Evolutionary conservation across 2,888 invertebrate species (phyloP), one percentile per base, ranked within the genome.

Genomic region (Platerodrilus igneus): DNA sequence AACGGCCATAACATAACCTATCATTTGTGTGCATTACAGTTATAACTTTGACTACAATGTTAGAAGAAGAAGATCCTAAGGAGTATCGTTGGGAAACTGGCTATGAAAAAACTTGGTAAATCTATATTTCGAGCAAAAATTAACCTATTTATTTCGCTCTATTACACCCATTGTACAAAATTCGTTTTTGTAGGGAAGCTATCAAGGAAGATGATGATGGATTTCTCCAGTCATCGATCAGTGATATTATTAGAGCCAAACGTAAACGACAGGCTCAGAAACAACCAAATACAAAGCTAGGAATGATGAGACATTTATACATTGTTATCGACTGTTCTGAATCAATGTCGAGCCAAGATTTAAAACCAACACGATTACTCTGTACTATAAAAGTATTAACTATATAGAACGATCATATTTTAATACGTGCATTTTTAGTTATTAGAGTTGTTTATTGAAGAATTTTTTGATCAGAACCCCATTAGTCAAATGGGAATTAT

Each of bases 381-480:
- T 91, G 93, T 58, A 83, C 90, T 3, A 63, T 90, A 2, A 95
- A 94, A 77, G 91, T 92, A 64, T n/a, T n/a, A 33, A 35, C 47
- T 29, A 10, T 3, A 14, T n/a, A n/a, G n/a, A n/a, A n/a, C n/a
- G n/a, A n/a, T n/a, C n/a, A n/a, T n/a, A n/a, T n/a, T n/a, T n/a
- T n/a, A n/a, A n/a, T 43, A 22, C 22, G 21, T 42, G 48, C n/a
- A n/a, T 48, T 73, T 78, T 50, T 64, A 93, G 90, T 72, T 95
- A 8, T 64, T 99, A 44, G 90, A 94, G 69, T 80, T 83, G 48
- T 99, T 97, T 67, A 81, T 99, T 41, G 90, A 94, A 55, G 95
- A 96, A 65, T 99, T 90, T 64, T 96, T 97, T 68, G 96, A 97
- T 68, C 94, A 96, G 67, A 99, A 99, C 70, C 99, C 99, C 6